These are phyloP conservation scores for Thunnus maccoyii DNA, from an alignment of 2,113 vertebrate genomes.

Conservation along the genomic window DNA sequence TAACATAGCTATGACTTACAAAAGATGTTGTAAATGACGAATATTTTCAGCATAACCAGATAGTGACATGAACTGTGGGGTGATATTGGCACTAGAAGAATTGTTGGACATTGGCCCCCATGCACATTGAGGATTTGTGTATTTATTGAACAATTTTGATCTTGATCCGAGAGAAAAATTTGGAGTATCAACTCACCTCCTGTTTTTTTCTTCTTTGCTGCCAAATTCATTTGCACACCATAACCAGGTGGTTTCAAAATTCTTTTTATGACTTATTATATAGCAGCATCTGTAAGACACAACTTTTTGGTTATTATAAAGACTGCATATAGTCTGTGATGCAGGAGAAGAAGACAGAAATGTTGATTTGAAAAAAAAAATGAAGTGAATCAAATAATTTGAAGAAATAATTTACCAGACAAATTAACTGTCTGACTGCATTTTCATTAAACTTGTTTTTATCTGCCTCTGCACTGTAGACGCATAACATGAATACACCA, in stretches of 20 bases:
- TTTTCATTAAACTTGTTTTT: neutral
- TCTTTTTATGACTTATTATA: neutral
- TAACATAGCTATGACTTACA: neutral
- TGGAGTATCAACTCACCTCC: too few species aligned
- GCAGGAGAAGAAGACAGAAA: neutral
- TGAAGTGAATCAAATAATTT: neutral
- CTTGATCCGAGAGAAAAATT: too few species aligned
- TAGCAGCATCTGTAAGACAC: neutral
- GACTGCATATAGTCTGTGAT: neutral
- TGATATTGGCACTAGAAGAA: too few species aligned
- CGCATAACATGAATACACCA: constrained; percentile 15
- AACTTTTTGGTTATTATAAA: neutral
- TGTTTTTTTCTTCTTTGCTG: too few species aligned
- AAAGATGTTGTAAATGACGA: neutral
- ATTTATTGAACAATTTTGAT: too few species aligned
- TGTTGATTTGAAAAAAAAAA: neutral
- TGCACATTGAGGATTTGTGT: too few species aligned
- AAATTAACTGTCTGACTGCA: neutral
- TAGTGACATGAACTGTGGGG: neutral
- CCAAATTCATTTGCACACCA: too few species aligned
- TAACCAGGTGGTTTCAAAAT: too few species aligned
- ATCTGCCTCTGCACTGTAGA: neutral
- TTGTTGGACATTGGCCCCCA: too few species aligned
- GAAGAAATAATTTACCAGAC: neutral
- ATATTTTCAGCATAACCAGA: neutral